Percentiles rank a stretch among this genome's conserved stretches.
These are phyloP conservation scores for Callyntrura sp. DNA, from an alignment of 2,888 invertebrate genomes.

Conservation along the genomic window DNA sequence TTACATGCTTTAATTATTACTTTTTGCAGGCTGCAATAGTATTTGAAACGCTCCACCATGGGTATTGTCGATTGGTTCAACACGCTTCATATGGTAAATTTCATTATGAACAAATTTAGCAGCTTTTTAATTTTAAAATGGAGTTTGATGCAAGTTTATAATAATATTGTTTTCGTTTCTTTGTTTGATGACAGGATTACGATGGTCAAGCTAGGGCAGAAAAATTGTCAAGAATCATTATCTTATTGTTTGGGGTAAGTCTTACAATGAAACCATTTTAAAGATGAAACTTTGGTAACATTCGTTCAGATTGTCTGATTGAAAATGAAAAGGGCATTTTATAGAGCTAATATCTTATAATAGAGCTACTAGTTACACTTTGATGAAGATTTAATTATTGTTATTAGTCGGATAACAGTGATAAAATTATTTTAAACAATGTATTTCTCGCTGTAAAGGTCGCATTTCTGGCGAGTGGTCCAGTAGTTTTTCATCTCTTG, in stretches of 20 bases:
- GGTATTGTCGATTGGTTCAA: constrained; percentile 82
- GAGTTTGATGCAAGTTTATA: too few relatives aligned
- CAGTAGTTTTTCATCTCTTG: background rate
- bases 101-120: constrained; percentile 5
- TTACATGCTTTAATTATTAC: background rate
- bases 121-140: constrained; percentile 25
- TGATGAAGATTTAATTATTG: too few relatives aligned
- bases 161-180: too few relatives aligned
- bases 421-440: too few relatives aligned
- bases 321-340: too few relatives aligned
- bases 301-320: too few relatives aligned
- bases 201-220: constrained; percentile 97
- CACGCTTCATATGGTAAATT: constrained; percentile 85
- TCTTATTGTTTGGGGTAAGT: constrained; percentile 93
- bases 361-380: too few relatives aligned
- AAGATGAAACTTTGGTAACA: too few relatives aligned
- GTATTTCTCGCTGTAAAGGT: too few relatives aligned
- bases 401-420: too few relatives aligned
- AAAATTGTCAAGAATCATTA: constrained; percentile 94
- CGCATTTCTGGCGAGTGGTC: too few relatives aligned
- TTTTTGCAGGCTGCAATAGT: background rate
- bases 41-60: constrained; percentile 65
- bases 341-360: too few relatives aligned
- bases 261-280: background rate
- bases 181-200: constrained; percentile 92